phyloP scores from a whole-genome alignment of 1,140 invertebrate species.

The Anastrepha obliqua region DNA sequence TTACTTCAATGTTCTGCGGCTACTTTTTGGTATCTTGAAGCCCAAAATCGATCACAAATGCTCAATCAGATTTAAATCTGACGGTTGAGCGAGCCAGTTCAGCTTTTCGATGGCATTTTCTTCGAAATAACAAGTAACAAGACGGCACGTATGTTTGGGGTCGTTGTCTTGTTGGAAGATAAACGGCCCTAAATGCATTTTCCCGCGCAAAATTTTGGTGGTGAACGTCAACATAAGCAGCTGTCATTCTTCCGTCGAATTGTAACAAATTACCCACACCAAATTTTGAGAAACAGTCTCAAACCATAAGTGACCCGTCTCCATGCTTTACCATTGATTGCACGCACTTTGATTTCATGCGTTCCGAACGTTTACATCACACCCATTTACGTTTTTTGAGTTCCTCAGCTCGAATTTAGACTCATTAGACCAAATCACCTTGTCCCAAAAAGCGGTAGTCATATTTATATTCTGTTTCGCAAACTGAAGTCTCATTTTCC shows the following conservation, averaged over 20 bases:
- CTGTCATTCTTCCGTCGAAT: constrained; percentile 59
- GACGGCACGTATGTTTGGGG: constrained; percentile 63
- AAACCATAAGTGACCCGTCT: no score
- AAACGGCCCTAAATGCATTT: constrained; percentile 54
- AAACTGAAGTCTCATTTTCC: background rate
- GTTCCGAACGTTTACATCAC: background rate
- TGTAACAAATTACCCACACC: background rate
- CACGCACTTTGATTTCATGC: background rate
- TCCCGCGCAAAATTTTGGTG: constrained; percentile 58
- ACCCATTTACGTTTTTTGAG: background rate
- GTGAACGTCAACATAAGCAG: background rate
- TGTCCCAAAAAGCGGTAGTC: background rate
- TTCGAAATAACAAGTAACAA: constrained; percentile 62
- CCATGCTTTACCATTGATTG: no score
- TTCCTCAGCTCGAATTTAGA: constrained; percentile 13
- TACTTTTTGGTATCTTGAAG: constrained; percentile 57
- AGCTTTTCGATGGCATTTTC: constrained; percentile 58
- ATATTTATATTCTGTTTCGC: background rate
- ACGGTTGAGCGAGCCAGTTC: constrained; percentile 63
- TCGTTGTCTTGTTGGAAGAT: constrained; percentile 22
- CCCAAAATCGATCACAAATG: constrained; percentile 57
- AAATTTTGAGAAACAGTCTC: no score
- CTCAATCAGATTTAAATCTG: constrained; percentile 61
- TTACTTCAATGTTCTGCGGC: background rate
- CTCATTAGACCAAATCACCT: background rate